Evolutionary conservation across 2,113 vertebrate species (phyloP).

Genomic region (Ranitomeya imitator): DNA sequence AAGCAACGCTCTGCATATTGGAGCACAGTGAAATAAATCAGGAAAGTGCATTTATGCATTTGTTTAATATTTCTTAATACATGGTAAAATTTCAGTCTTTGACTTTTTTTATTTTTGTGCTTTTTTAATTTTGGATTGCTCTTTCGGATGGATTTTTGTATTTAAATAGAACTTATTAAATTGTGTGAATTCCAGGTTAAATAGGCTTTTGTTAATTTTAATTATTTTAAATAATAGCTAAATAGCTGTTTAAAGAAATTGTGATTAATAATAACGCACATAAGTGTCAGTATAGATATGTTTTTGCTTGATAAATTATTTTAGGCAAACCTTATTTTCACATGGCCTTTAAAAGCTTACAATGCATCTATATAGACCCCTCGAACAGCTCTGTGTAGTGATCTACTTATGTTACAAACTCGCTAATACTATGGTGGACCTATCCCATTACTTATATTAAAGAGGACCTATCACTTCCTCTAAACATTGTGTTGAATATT

Average conservation of each 20-base stretch:
- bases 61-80: constrained; percentile 4
- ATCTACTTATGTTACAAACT: no score
- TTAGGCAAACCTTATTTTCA: background rate
- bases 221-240: background rate
- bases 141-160: background rate
- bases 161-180: background rate
- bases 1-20: constrained; percentile 6
- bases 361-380: no score
- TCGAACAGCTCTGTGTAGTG: no score
- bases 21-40: constrained; percentile 23
- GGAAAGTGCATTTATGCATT: constrained; percentile 6
- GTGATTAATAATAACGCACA: background rate
- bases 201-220: background rate
- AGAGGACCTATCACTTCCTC: no score
- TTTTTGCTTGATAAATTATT: background rate
- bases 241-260: background rate
- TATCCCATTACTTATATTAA: no score
- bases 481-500: no score
- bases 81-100: background rate
- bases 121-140: background rate
- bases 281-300: background rate
- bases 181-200: background rate
- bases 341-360: background rate
- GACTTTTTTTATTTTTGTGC: background rate
- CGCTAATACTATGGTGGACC: no score